Base-by-base conservation (phyloP, 2,113 vertebrate genomes). In the Centropristis striata region DNA sequence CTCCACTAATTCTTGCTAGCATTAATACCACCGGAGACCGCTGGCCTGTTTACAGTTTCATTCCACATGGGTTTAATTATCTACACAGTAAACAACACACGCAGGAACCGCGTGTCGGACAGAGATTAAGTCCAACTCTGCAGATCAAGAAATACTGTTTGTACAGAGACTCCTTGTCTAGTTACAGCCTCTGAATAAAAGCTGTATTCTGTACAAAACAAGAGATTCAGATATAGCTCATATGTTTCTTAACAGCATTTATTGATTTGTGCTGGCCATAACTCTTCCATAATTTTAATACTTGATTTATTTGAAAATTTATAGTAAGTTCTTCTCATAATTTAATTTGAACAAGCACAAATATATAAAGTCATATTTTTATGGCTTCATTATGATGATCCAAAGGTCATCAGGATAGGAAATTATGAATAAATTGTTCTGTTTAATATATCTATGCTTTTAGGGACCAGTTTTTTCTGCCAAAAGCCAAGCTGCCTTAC, bases 31-130 rank as follows among this genome's bases (percentile, higher is more conserved):
- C 57, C 71, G 32, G 55, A 59, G 16, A 39, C 44, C 2, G 25
- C 54, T 18, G 2, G 32, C 5, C 16, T 42, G 57, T 70, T 74
- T 65, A 58, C 81, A 36, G 0, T 28, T 74, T 64, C 23, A 49
- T 72, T 74, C 72, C 64, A 55, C 21, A 21, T 41, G 68, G 49
- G 68, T 51, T 80, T 59, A 80, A 80, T 86, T 82, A 83, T 67
- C 54, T 3, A 21, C 18, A 50, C 78, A 25, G 54, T 64, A 80
- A 80, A 67, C 69, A 71, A 53, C 21, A 4, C 44, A 50, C 44
- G 44, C 41, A n/a, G 42, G 36, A 72, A 58, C 23, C 4, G 42
- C 2, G 42, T 1, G 66, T 57, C 50, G 71, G 21, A 20, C 0
- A 0, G 3, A 57, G 58, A 75, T 47, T 23, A 39, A 44, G 20